Evolutionary conservation across 1,140 invertebrate genomes (phyloP).

Genomic region (Leptinotarsa texana): DNA sequence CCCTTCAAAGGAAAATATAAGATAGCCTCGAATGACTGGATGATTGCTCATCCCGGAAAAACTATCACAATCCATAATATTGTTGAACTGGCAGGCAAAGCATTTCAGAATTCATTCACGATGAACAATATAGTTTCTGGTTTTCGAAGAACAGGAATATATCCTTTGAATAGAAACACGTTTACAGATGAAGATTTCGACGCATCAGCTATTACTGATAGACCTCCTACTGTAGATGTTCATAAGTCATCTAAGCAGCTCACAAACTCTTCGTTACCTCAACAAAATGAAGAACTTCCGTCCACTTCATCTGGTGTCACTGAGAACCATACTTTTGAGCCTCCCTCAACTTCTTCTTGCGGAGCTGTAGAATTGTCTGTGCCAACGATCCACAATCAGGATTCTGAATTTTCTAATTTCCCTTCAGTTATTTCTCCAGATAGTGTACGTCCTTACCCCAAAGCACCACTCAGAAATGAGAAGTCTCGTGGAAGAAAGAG

Average conservation of each 20-base stretch:
- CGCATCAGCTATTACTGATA: neutral
- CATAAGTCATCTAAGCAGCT: neutral
- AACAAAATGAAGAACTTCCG: neutral
- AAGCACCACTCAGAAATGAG: neutral
- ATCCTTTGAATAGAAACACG: slow-evolving; percentile 9
- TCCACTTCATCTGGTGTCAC: neutral
- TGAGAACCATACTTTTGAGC: neutral
- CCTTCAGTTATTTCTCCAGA: neutral
- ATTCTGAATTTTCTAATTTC: neutral
- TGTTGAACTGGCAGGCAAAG: slow-evolving; percentile 2
- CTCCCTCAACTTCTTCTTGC: neutral
- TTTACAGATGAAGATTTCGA: slow-evolving; percentile 3
- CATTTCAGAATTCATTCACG: neutral
- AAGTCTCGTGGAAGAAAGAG: neutral
- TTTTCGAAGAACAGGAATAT: slow-evolving; percentile 9
- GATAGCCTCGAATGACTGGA: neutral
- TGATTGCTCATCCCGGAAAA: neutral
- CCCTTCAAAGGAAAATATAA: slow-evolving; percentile 9
- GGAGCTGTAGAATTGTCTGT: neutral
- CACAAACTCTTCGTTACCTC: slow-evolving; percentile 2
- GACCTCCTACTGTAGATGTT: neutral
- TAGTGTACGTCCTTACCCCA: neutral
- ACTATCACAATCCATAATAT: slow-evolving; percentile 10
- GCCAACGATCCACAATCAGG: neutral
- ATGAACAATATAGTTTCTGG: slow-evolving; percentile 1